phyloP scores from a whole-genome alignment of 2,113 vertebrate species.

The Aptenodytes forsteri region DNA sequence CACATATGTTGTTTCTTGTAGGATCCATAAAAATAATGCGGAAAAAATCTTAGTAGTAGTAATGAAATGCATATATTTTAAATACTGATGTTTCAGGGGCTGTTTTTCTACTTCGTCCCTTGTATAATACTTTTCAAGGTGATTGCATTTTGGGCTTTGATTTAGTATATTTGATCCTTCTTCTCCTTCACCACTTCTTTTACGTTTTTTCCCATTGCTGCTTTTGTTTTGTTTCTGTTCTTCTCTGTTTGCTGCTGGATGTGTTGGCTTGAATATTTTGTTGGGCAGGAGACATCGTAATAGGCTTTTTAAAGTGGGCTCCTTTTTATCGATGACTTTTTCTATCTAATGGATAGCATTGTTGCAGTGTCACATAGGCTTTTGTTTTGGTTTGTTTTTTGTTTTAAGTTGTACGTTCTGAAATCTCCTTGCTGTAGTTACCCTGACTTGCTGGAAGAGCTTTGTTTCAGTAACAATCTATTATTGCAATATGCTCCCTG shows the following conservation, averaged over 20 bases:
- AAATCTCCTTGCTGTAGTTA: neutral
- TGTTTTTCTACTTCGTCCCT: neutral
- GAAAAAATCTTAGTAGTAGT: neutral
- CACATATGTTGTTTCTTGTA: neutral
- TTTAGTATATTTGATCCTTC: neutral
- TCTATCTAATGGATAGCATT: neutral
- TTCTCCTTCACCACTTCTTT: neutral
- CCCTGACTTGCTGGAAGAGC: neutral
- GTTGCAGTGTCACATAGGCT: neutral
- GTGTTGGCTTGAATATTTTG: neutral
- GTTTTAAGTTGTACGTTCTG: neutral
- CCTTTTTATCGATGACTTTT: neutral
- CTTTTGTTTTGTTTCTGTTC: neutral
- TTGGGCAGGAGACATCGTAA: neutral
- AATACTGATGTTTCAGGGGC: neutral
- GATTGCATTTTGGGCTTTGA: neutral
- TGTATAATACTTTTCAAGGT: neutral
- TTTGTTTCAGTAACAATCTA: neutral
- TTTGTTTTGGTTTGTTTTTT: neutral
- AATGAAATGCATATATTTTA: neutral
- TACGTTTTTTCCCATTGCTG: neutral
- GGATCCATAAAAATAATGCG: neutral
- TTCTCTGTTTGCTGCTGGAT: neutral
- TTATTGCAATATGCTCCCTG: neutral
- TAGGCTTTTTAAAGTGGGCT: neutral